Conservation (phyloP, 2,888 invertebrate genomes). For the Magallana nippona region DNA sequence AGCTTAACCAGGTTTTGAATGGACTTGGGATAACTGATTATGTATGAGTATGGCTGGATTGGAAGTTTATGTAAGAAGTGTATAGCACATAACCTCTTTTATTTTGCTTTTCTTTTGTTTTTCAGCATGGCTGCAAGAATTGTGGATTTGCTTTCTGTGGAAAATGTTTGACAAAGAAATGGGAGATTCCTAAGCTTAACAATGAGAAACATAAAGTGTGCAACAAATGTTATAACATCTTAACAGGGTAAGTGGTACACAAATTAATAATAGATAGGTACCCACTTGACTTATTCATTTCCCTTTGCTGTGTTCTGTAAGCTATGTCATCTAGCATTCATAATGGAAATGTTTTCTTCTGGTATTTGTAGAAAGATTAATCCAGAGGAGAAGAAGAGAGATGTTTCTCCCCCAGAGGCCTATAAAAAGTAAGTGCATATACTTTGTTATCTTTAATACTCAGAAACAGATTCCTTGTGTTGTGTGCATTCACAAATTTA, state of each 20-base stretch:
- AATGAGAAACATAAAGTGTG: conserved; percentile 86
- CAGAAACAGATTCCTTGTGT: too few relatives aligned
- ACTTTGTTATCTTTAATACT: too few relatives aligned
- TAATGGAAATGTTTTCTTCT: background rate
- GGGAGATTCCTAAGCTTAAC: conserved; percentile 84
- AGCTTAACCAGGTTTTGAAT: too few relatives aligned
- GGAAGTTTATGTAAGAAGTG: too few relatives aligned
- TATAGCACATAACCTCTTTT: too few relatives aligned
- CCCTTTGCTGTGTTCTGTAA: background rate
- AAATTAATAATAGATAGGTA: conserved; percentile 3
- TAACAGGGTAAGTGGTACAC: conserved; percentile 70
- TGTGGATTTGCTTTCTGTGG: conserved; percentile 92
- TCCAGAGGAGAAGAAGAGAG: conserved; percentile 56
- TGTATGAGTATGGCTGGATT: too few relatives aligned
- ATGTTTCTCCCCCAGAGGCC: conserved; percentile 70
- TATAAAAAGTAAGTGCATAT: conserved; percentile 67
- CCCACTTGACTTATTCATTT: background rate
- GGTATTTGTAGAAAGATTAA: conserved; percentile 63
- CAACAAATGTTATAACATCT: conserved; percentile 81
- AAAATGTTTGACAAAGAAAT: conserved; percentile 88
- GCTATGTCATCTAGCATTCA: background rate
- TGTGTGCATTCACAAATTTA: too few relatives aligned
- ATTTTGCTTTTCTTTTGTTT: conserved; percentile 37
- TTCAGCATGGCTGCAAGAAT: conserved; percentile 89
- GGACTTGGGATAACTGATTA: too few relatives aligned